Evolutionary conservation across 2,888 invertebrate genomes (phyloP).

Genomic region (Drosophila formosana): DNA sequence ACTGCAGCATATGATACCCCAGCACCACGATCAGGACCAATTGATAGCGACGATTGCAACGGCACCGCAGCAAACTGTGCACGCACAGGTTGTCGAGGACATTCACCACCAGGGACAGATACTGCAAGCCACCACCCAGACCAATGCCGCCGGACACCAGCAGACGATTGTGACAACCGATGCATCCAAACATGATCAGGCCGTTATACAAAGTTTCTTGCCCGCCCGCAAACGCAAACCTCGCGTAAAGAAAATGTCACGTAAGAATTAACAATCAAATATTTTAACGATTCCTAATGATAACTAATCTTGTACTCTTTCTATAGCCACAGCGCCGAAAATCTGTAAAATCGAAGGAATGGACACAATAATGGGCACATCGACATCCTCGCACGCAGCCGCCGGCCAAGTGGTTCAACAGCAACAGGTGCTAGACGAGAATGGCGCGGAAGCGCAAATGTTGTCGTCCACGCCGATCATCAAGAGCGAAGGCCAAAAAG

Average conservation of each 20-base stretch:
- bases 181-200: conserved; percentile 83
- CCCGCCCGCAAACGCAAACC: conserved; percentile 87
- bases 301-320: background rate
- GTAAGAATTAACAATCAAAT: conserved; percentile 65
- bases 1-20: conserved; percentile 85
- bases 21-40: conserved; percentile 85
- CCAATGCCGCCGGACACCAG: conserved; percentile 80
- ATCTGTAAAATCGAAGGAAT: conserved; percentile 84
- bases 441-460: conserved; percentile 78
- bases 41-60: conserved; percentile 84
- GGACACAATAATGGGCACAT: conserved; percentile 83
- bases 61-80: conserved; percentile 85
- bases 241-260: conserved; percentile 86
- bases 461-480: conserved; percentile 82
- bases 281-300: background rate
- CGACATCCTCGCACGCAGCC: conserved; percentile 78
- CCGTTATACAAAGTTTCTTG: conserved; percentile 86
- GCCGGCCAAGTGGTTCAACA: conserved; percentile 70
- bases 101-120: conserved; percentile 84
- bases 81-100: conserved; percentile 85
- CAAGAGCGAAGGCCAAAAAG: conserved; percentile 82
- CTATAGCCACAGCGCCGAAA: conserved; percentile 82
- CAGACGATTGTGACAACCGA: conserved; percentile 83
- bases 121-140: conserved; percentile 82
- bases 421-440: conserved; percentile 72